phyloP scores from a whole-genome alignment of 2,113 vertebrate species.

The Siniperca knerii region DNA sequence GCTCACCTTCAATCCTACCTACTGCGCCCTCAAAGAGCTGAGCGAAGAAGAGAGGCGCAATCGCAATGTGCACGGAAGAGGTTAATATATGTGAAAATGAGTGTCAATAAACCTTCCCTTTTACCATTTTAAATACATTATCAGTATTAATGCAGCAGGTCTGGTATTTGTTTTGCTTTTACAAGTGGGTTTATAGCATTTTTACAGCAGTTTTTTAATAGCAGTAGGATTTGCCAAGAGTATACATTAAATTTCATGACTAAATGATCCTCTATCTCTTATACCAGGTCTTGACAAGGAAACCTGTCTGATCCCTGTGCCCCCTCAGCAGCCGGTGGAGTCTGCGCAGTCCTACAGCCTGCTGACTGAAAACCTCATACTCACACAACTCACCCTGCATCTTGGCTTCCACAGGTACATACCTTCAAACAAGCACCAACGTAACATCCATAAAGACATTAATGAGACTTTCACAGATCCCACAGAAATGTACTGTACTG shows the following conservation, averaged over 20 bases:
- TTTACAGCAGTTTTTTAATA: background rate
- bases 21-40: conserved; percentile 94
- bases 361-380: conserved; percentile 95
- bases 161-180: background rate
- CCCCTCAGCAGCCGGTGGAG: conserved; percentile 86
- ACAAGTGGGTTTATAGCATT: background rate
- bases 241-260: background rate
- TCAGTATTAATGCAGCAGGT: background rate
- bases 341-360: conserved; percentile 93
- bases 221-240: background rate
- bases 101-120: background rate
- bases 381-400: conserved; percentile 94
- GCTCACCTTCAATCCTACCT: conserved; percentile 96
- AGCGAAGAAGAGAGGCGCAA: conserved; percentile 93
- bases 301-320: conserved; percentile 93
- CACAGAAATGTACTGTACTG: background rate
- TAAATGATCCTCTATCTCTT: background rate
- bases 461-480: background rate
- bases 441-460: background rate
- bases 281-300: conserved; percentile 95
- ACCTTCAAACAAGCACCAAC: background rate
- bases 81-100: conserved; percentile 69
- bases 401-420: conserved; percentile 95
- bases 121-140: background rate
- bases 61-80: conserved; percentile 93